These are phyloP conservation scores for Nomada fabriciana DNA, from an alignment of 2,888 invertebrate species.

Conservation along the genomic window DNA sequence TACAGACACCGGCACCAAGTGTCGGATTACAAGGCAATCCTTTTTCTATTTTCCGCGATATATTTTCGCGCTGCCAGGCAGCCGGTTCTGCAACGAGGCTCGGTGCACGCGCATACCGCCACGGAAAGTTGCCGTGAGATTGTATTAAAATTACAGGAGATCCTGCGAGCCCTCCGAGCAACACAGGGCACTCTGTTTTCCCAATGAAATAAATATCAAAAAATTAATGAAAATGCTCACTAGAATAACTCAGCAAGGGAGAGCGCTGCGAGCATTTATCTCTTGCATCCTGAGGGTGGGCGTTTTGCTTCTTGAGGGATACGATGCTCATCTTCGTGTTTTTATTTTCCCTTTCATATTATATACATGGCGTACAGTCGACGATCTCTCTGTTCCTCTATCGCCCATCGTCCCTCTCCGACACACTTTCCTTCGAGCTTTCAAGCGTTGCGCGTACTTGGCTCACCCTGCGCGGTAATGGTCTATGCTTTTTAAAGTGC, in stretches of 20 bases:
- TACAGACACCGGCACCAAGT: background rate
- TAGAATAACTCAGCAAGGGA: constrained; percentile 22
- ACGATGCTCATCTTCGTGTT: constrained; percentile 14
- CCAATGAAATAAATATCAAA: background rate
- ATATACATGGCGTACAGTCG: constrained; percentile 4
- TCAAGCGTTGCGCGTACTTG: constrained; percentile 70
- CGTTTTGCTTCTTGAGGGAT: constrained; percentile 21
- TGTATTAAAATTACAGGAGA: constrained; percentile 12
- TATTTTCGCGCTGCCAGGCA: constrained; percentile 7
- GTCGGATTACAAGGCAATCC: constrained; percentile 19
- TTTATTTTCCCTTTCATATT: constrained; percentile 18
- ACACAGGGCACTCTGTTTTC: background rate
- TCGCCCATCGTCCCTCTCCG: constrained; percentile 2
- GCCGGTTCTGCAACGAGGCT: constrained; percentile 6
- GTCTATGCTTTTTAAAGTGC: constrained; percentile 71
- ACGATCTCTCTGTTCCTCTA: constrained; percentile 4
- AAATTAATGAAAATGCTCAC: constrained; percentile 8
- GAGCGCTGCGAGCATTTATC: constrained; percentile 3
- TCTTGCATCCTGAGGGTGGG: constrained; percentile 23
- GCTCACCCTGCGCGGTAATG: constrained; percentile 70
- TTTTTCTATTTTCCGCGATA: constrained; percentile 25
- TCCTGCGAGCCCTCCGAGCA: background rate
- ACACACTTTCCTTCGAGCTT: constrained; percentile 61
- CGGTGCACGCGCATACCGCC: constrained; percentile 11
- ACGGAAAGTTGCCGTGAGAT: constrained; percentile 12